Percentiles rank a stretch among this genome's conserved stretches.
phyloP scores from a whole-genome alignment of 2,888 invertebrate genomes.

The Pachymerium ferrugineum region DNA sequence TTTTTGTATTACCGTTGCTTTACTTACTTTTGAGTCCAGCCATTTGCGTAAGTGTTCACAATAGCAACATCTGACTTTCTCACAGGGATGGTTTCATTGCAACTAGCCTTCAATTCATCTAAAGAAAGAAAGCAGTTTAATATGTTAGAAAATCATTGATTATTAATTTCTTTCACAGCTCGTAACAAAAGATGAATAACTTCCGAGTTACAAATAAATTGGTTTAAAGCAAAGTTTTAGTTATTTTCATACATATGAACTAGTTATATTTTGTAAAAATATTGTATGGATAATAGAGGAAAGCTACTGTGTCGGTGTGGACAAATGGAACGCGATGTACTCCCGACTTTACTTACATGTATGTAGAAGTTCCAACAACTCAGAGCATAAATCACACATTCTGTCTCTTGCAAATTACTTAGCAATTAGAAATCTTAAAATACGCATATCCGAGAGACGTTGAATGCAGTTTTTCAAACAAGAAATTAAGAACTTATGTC shows the following conservation, averaged over 20 bases:
- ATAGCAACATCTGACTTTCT: conserved; percentile 38
- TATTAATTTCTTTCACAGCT: too few relatives aligned
- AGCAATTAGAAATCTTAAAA: not conserved
- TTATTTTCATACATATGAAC: not conserved
- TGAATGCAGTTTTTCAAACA: not conserved
- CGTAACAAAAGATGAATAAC: conserved; percentile 16
- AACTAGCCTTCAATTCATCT: conserved; percentile 39
- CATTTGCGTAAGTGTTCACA: conserved; percentile 38
- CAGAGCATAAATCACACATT: conserved; percentile 93
- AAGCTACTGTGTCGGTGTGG: too few relatives aligned
- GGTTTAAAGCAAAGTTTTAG: not conserved
- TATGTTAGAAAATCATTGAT: too few relatives aligned
- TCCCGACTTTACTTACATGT: conserved; percentile 62
- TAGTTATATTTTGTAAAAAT: conserved; percentile 32
- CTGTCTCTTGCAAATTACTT: conserved; percentile 5
- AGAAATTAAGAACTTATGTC: not conserved
- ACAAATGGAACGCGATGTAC: not conserved
- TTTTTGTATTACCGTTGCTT: too few relatives aligned
- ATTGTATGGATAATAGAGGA: too few relatives aligned
- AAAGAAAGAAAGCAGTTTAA: conserved; percentile 30
- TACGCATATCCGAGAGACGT: not conserved
- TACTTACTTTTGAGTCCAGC: conserved; percentile 39
- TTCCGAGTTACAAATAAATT: not conserved
- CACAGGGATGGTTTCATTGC: conserved; percentile 37
- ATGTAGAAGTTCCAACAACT: conserved; percentile 84